Percentiles rank a stretch among this genome's conserved stretches.
These are phyloP conservation scores for Ectropis grisescens DNA, from an alignment of 1,140 invertebrate species.

Conservation along the genomic window DNA sequence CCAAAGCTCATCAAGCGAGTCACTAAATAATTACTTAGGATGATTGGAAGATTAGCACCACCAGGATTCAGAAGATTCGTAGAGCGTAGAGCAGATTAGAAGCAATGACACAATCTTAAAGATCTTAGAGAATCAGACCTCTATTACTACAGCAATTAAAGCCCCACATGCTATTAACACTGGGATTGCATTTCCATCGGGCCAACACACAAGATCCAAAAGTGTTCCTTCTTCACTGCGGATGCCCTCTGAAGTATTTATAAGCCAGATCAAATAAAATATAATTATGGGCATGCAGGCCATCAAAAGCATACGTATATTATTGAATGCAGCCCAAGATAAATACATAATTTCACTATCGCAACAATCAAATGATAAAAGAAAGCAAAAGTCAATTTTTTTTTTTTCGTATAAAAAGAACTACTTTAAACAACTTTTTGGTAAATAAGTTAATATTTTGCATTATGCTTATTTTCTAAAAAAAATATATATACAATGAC, in stretches of 20 bases:
- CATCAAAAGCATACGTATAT: slow-evolving; percentile 53
- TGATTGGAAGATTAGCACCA: too few species aligned
- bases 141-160: slow-evolving; percentile 28
- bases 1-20: too few species aligned
- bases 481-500: not conserved
- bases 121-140: too few species aligned
- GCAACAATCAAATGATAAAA: not conserved
- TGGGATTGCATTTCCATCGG: slow-evolving; percentile 48
- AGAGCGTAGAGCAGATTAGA: too few species aligned
- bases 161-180: slow-evolving; percentile 39
- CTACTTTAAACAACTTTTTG: not conserved
- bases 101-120: too few species aligned
- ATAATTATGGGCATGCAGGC: slow-evolving; percentile 55
- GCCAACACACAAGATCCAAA: slow-evolving; percentile 51
- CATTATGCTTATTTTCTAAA: not conserved
- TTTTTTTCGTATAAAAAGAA: not conserved
- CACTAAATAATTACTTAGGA: too few species aligned
- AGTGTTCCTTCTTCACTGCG: slow-evolving; percentile 53
- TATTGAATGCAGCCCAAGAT: slow-evolving; percentile 56
- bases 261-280: slow-evolving; percentile 56
- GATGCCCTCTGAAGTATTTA: slow-evolving; percentile 56
- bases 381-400: not conserved
- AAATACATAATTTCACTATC: slow-evolving; percentile 43
- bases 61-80: too few species aligned
- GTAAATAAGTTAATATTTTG: not conserved